Percentiles rank a stretch among this genome's conserved stretches.
Conservation (phyloP, 2,888 invertebrate species). For the Leptarthrus brevirostris region DNA sequence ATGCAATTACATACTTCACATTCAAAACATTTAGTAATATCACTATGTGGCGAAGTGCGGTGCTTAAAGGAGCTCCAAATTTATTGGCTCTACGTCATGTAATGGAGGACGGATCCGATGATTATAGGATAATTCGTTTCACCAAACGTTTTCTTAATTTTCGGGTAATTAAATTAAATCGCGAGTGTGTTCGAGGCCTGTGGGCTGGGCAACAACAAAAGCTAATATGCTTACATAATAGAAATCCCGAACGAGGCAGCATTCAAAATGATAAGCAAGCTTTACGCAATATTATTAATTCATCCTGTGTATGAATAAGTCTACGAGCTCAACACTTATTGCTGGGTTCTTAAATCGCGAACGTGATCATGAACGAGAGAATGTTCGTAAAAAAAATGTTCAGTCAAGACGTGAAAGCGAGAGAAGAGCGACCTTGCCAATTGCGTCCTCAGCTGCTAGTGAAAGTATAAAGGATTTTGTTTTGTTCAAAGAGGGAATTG, state of each 20-base stretch:
- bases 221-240: conserved; percentile 92
- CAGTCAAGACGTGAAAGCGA: conserved; percentile 58
- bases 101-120: too few relatives aligned
- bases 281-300: conserved; percentile 97
- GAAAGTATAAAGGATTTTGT: conserved; percentile 45
- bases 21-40: conserved; percentile 78
- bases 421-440: conserved; percentile 60
- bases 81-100: too few relatives aligned
- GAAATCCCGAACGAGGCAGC: conserved; percentile 98
- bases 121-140: conserved; percentile 98
- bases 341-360: conserved; percentile 85
- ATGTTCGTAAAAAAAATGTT: conserved; percentile 39
- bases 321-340: conserved; percentile 85
- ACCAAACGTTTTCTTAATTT: too few relatives aligned
- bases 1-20: conserved; percentile 90
- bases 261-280: conserved; percentile 99
- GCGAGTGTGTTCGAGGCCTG: too few relatives aligned
- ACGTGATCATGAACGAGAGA: conserved; percentile 52
- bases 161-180: too few relatives aligned
- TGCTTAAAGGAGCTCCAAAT: too few relatives aligned
- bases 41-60: too few relatives aligned
- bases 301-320: too few relatives aligned
- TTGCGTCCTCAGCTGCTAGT: conserved; percentile 50
- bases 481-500: conserved; percentile 48
- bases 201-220: conserved; percentile 99